Evolutionary conservation across 2,113 vertebrate species (phyloP).

Genomic region (Dasypus novemcinctus): DNA sequence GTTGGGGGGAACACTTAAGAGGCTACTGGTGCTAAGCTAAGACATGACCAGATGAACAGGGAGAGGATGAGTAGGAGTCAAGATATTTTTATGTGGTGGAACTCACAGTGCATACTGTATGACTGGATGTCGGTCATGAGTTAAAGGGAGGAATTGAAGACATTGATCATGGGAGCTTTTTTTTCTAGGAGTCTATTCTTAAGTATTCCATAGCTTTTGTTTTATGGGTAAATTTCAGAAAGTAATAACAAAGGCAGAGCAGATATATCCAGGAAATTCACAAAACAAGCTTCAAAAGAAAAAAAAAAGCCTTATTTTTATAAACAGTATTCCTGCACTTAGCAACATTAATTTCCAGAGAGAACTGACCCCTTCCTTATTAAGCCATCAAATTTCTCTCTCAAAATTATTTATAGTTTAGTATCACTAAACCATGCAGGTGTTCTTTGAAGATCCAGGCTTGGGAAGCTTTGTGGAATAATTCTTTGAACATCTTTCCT

Average conservation of each 20-base stretch:
- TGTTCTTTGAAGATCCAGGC: conserved; percentile 56
- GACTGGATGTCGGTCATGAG: neutral
- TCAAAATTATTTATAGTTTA: conserved; percentile 58
- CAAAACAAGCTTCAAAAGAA: conserved; percentile 62
- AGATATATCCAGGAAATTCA: conserved; percentile 60
- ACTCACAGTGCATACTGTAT: neutral
- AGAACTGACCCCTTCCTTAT: conserved; percentile 69
- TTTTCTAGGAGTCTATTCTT: neutral
- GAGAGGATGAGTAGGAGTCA: neutral
- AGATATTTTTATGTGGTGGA: neutral
- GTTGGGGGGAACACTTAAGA: neutral
- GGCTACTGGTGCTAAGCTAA: neutral
- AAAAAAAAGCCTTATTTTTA: conserved; percentile 51
- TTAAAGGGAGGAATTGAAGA: neutral
- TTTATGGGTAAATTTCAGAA: conserved; percentile 49
- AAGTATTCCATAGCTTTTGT: conserved; percentile 28
- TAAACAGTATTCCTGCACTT: conserved; percentile 52
- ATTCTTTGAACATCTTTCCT: conserved; percentile 71
- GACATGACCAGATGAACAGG: neutral
- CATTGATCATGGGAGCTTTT: neutral
- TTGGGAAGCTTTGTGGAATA: conserved; percentile 66
- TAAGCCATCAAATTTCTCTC: conserved; percentile 50
- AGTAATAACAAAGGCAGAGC: conserved; percentile 56
- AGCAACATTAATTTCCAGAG: conserved; percentile 49
- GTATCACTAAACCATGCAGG: conserved; percentile 57